A percentile compares a stretch with the other conserved stretches of the same genome.
Evolutionary conservation across 2,797 vertebrate genomes (phyloP).

Genomic region (Poliocrania exsul): DNA sequence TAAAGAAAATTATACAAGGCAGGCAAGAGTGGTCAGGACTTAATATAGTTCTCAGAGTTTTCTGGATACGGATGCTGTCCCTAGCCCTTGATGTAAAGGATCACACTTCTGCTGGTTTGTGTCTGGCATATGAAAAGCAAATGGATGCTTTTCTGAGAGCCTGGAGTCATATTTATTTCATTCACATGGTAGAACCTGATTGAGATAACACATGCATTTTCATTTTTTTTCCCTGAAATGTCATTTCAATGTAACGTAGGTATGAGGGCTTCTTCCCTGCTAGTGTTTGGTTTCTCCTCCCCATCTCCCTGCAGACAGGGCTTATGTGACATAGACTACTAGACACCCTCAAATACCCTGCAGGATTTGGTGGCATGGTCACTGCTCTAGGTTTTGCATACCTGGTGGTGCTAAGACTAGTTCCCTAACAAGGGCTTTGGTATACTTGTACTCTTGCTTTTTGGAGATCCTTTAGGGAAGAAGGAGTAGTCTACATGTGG

Average conservation of each 20-base stretch:
- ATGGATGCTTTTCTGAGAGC: background rate
- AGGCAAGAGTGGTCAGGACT: background rate
- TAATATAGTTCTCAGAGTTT: background rate
- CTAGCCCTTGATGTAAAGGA: background rate
- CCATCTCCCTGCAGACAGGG: background rate
- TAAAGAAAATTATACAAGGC: background rate
- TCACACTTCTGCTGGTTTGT: background rate
- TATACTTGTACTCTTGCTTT: background rate
- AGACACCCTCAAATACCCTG: background rate
- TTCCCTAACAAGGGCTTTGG: background rate
- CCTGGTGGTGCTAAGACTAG: background rate
- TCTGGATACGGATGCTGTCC: background rate
- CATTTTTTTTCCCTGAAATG: background rate
- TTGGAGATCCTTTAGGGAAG: background rate
- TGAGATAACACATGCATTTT: background rate
- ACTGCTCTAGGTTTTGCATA: background rate
- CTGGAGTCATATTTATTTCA: background rate
- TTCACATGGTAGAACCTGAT: background rate
- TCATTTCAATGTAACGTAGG: background rate
- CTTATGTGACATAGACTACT: background rate
- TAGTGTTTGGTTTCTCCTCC: background rate
- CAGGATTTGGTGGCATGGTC: background rate
- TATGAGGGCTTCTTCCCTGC: background rate
- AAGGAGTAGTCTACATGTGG: background rate
- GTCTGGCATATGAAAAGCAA: background rate